Evolutionary conservation across 2,113 vertebrate species (phyloP).

Genomic region (Anseranas semipalmata): DNA sequence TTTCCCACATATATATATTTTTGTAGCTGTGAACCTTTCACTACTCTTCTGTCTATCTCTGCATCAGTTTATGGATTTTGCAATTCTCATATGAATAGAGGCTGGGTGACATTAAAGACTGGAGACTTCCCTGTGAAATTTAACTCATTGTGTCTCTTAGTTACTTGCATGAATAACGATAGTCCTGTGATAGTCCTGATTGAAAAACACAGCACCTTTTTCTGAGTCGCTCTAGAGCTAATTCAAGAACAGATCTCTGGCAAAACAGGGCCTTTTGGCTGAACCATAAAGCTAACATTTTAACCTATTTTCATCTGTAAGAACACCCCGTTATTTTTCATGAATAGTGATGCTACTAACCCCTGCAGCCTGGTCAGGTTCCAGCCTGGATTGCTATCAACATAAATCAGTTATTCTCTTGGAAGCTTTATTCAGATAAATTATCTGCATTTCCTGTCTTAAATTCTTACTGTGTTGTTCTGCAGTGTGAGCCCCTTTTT

Average conservation of each 20-base stretch:
- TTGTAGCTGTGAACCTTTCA: background rate
- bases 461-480: slow-evolving; percentile 44
- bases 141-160: background rate
- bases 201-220: background rate
- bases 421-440: slow-evolving; percentile 55
- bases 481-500: slow-evolving; percentile 24
- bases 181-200: background rate
- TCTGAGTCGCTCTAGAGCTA: background rate
- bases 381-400: slow-evolving; percentile 55
- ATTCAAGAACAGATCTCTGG: background rate
- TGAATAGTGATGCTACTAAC: background rate
- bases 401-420: slow-evolving; percentile 51
- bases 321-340: background rate
- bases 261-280: background rate
- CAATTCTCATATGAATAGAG: background rate
- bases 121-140: background rate
- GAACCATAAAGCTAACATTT: background rate
- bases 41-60: background rate
- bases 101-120: background rate
- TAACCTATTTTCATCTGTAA: background rate
- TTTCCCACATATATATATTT: background rate
- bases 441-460: slow-evolving; percentile 68
- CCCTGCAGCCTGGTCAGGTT: slow-evolving; percentile 40
- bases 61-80: slow-evolving; percentile 2
- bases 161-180: background rate